Percentiles rank a stretch among this genome's conserved stretches.
Evolutionary conservation across 2,888 invertebrate species (phyloP).

Genomic region (Bembecia ichneumoniformis): DNA sequence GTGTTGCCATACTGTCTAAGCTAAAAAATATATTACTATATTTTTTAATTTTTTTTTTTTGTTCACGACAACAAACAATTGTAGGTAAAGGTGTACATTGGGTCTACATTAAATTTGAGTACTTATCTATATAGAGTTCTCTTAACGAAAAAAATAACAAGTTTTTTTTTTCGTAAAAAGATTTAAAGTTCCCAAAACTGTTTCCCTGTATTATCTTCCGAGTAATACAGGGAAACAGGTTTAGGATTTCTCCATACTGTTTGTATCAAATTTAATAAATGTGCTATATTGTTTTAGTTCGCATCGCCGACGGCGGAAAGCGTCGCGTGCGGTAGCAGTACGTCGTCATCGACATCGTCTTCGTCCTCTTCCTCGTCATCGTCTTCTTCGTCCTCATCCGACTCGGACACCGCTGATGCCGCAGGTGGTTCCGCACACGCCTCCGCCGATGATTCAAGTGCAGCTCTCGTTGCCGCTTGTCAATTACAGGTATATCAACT

Average conservation of each 20-base stretch:
- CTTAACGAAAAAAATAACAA: too few relatives aligned
- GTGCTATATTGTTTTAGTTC: conserved; percentile 32
- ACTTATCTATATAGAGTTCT: too few relatives aligned
- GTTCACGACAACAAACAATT: too few relatives aligned
- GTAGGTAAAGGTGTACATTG: too few relatives aligned
- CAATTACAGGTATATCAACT: conserved; percentile 57
- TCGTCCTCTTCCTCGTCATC: conserved; percentile 60
- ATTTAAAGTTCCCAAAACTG: too few relatives aligned
- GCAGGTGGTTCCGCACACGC: conserved; percentile 50
- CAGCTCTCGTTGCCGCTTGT: conserved; percentile 70
- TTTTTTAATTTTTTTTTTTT: too few relatives aligned
- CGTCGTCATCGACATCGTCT: conserved; percentile 52
- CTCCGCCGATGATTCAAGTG: conserved; percentile 67
- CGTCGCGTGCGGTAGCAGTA: conserved; percentile 54
- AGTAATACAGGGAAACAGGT: too few relatives aligned
- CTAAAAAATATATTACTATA: too few relatives aligned
- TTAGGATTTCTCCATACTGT: background rate
- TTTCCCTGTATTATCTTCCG: too few relatives aligned
- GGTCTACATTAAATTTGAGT: too few relatives aligned
- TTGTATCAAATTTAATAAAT: background rate
- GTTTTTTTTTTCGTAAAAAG: too few relatives aligned
- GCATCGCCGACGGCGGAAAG: conserved; percentile 48
- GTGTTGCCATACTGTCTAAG: too few relatives aligned
- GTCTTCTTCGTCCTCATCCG: conserved; percentile 61
- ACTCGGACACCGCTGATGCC: conserved; percentile 58